phyloP scores from a whole-genome alignment of 2,113 vertebrate species.

The Laticauda colubrina region DNA sequence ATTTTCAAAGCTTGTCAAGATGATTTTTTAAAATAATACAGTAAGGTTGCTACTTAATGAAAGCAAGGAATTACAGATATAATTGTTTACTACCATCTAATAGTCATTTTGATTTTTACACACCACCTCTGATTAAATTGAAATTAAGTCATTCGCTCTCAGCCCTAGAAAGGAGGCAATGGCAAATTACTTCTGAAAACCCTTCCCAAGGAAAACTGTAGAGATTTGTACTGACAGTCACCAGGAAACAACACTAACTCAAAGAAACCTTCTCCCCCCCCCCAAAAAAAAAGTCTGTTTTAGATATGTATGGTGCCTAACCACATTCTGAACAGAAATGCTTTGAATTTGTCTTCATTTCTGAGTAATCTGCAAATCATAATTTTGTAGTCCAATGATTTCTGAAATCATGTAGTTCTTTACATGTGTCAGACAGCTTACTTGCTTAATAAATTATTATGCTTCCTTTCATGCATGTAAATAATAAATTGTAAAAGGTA shows the following conservation, averaged over 20 bases:
- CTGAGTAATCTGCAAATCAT: not conserved
- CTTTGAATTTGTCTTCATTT: not conserved
- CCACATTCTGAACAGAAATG: not conserved
- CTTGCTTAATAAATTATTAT: not conserved
- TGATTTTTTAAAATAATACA: conserved; percentile 6
- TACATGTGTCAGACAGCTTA: not conserved
- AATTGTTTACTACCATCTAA: not conserved
- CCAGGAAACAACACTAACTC: not conserved
- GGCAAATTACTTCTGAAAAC: not conserved
- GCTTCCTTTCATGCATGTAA: not conserved
- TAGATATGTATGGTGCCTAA: not conserved
- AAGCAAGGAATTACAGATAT: not conserved
- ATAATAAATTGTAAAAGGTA: not conserved
- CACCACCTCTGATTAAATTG: not conserved
- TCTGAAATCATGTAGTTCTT: not conserved
- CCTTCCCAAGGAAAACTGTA: not conserved
- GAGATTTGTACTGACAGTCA: not conserved
- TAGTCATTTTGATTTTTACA: not conserved
- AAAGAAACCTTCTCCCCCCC: not conserved
- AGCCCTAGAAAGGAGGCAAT: not conserved
- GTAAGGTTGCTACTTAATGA: conserved; percentile 11
- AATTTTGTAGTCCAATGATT: not conserved
- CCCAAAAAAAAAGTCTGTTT: not conserved
- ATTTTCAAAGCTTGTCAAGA: conserved; percentile 36
- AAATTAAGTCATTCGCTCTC: not conserved